Evolutionary conservation across 1,140 invertebrate species (phyloP).

Genomic region (Hyphantria cunea): DNA sequence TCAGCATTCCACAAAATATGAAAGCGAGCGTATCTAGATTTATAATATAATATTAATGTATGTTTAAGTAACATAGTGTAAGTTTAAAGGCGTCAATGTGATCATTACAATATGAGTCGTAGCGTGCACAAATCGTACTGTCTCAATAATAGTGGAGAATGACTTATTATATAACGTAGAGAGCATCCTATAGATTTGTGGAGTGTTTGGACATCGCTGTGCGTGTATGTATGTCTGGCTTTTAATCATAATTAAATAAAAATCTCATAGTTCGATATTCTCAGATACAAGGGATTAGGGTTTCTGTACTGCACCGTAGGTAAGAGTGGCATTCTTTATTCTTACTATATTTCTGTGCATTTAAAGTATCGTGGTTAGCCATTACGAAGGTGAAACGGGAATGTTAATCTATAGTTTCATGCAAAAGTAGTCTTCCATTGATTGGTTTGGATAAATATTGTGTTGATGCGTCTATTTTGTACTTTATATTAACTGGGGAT

Average conservation of each 20-base stretch:
- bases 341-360: conserved; percentile 24
- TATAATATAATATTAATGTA: conserved; percentile 56
- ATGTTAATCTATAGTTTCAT: conserved; percentile 36
- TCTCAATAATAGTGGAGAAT: conserved; percentile 63
- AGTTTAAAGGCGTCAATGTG: conserved; percentile 76
- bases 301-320: conserved; percentile 62
- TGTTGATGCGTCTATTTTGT: conserved; percentile 39
- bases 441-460: conserved; percentile 44
- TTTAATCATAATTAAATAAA: conserved; percentile 62
- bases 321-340: conserved; percentile 37
- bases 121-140: conserved; percentile 74
- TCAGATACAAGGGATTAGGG: conserved; percentile 69
- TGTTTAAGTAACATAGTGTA: conserved; percentile 60
- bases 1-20: conserved; percentile 73
- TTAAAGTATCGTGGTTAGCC: conserved; percentile 20
- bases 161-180: conserved; percentile 64
- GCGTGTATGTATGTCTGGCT: conserved; percentile 75
- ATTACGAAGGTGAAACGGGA: conserved; percentile 12
- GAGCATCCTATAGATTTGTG: conserved; percentile 73
- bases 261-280: conserved; percentile 71
- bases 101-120: conserved; percentile 70
- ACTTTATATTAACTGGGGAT: conserved; percentile 16
- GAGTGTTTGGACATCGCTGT: conserved; percentile 73
- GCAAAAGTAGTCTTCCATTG: conserved; percentile 66
- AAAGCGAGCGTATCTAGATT: conserved; percentile 64